Base-by-base conservation (phyloP, 1,140 invertebrate genomes). In the Sesamia nonagrioides region DNA sequence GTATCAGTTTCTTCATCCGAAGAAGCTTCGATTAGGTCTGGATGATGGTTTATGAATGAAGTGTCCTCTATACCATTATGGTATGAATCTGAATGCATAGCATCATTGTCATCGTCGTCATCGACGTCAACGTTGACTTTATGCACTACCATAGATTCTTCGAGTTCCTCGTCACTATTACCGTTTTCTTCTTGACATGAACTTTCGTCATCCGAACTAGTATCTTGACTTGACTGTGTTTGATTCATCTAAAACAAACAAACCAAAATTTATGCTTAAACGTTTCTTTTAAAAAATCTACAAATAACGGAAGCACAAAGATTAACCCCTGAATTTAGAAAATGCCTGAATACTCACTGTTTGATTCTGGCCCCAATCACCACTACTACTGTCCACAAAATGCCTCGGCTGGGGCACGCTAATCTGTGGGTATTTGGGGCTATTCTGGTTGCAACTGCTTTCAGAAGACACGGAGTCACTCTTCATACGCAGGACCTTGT, bases 401-500 rank as follows among this genome's bases (percentile, higher is more conserved):
- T 88, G 86, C 61, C 83, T 85, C 56, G 83, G 80, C 56, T 79
- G 83, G n/a, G 82, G 79, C 33, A 85, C 81, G 18, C 85, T 84
- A 21, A 74, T 82, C 68, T 87, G 85, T 11, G 79, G 66, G 74
- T 94, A 92, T 72, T 94, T 91, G 0, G 93, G 93, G 54, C 91
- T 93, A 61, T 91, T 92, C 68, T 92, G 91, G 48, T 88, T 90
- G 72, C 90, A 90, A 77, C 91, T 92, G 61, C 92, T 86, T 50
- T 93, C 93, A 8, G 92, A 92, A 0, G 92, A 93, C 3, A 89
- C 52, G 0, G 91, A 93, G 58, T 92, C 89, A 63, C 89, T 93
- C 11, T 88, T 90, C 33, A 88, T 83, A 15, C 88, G 85, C 80
- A 93, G 83, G 13, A 91, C 78, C 61, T 92, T 94, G 85, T 93